Evolutionary conservation across 2,113 vertebrate genomes (phyloP), one percentile per base, ranked within the genome.

Genomic region (Sphaerodactylus townsendi): DNA sequence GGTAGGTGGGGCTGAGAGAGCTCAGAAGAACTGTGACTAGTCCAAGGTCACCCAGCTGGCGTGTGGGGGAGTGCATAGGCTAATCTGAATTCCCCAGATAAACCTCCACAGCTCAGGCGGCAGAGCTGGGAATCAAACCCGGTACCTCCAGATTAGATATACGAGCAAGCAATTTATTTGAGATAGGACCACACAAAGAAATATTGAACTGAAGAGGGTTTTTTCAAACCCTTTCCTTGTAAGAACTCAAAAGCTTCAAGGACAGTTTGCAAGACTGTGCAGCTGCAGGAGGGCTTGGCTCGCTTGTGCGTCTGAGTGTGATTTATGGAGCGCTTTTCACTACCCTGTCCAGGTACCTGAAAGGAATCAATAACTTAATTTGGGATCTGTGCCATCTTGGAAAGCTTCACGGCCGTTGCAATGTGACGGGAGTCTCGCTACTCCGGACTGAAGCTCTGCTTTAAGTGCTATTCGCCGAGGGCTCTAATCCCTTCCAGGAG

Each of bases 281-380:
- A 41, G 46, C 44, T 9, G 72, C 69, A 73, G 69, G 70, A 73
- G 33, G 53, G 53, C 10, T 44, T 72, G 66, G 28, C 33, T 64
- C 72, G 62, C 64, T 46, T 33, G 41, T 46, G 37, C 37, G 64
- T 62, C 41, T 39, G 4, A 39, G 10, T 73, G 80, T 73, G 69
- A 73, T 82, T 82, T 73, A 82, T 62, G 37, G 46, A 46, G 80
- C 13, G 56, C 21, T 46, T 72, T 23, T 64, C 80, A 41, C 0
- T 46, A 19, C 15, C 80, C 44, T 82, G 44, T 53, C 69, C 33
- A 17, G 19, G 37, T 56, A 73, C 30, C 30, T 81, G 50, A 71
- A 82, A 82, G 39, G 72, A 56, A 82, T 82, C 80, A 82, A 73
- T 82, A 82, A 73, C 70, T 82, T 82, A 64, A 82, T 82, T 73